phyloP scores from a whole-genome alignment of 2,888 invertebrate genomes.

The Scaeva pyrastri region DNA sequence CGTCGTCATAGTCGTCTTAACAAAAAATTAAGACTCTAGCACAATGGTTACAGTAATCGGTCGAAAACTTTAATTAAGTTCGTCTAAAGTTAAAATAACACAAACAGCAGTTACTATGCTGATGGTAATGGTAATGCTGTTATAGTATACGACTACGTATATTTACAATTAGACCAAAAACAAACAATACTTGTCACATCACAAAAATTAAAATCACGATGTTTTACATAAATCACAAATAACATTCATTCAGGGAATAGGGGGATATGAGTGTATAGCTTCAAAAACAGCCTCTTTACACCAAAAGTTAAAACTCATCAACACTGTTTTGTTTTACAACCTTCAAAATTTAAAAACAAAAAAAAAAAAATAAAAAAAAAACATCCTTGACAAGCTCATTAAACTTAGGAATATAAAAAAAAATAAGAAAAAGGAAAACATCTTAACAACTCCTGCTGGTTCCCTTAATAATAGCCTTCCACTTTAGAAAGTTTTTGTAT shows the following conservation, averaged over 20 bases:
- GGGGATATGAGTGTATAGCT: neutral
- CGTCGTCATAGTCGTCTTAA: too few relatives aligned
- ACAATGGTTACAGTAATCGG: neutral
- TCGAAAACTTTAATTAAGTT: slow-evolving; percentile 20
- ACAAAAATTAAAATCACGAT: slow-evolving; percentile 7
- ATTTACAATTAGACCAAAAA: slow-evolving; percentile 12
- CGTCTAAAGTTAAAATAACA: neutral
- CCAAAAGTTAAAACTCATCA: slow-evolving; percentile 15
- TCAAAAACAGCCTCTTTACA: slow-evolving; percentile 1
- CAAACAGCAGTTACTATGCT: neutral
- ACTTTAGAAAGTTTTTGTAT: slow-evolving; percentile 12
- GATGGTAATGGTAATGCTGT: neutral
- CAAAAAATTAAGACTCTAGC: too few relatives aligned
- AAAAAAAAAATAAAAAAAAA: neutral
- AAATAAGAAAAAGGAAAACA: neutral
- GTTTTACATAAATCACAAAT: slow-evolving; percentile 3
- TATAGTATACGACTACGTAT: too few relatives aligned
- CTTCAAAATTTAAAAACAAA: too few relatives aligned
- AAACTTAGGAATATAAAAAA: slow-evolving; percentile 4
- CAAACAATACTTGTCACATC: slow-evolving; percentile 10
- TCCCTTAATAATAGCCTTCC: slow-evolving; percentile 10
- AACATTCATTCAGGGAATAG: too few relatives aligned
- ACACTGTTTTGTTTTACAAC: slow-evolving; percentile 44
- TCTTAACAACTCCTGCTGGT: slow-evolving; percentile 24
- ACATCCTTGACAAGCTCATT: slow-evolving; percentile 46